Conservation (phyloP, 2,113 vertebrate genomes). For the Lethenteron reissneri region DNA sequence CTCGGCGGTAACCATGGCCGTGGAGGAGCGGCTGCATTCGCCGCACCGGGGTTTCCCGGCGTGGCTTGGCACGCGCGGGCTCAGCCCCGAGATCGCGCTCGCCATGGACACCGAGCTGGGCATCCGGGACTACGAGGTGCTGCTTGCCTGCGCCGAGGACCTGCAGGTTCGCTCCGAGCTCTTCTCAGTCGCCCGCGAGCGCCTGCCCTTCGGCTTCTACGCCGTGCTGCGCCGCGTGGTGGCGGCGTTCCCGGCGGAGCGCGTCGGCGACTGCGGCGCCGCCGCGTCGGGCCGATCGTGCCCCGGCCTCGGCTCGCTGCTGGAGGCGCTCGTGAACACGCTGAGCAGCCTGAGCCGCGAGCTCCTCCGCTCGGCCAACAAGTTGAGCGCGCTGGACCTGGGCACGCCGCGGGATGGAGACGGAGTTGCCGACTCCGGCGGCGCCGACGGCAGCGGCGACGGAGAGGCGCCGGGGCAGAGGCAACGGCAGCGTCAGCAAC, state of each 20-base stretch:
- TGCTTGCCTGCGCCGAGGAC: background rate
- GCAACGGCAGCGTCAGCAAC: too few relatives aligned
- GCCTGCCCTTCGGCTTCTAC: conserved; percentile 4
- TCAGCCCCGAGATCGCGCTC: conserved; percentile 2
- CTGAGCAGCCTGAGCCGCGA: background rate
- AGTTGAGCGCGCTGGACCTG: background rate
- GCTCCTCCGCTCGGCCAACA: conserved; percentile 1
- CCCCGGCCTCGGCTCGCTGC: background rate
- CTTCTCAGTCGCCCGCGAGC: background rate
- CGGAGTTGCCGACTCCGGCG: too few relatives aligned
- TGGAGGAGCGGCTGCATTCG: too few relatives aligned
- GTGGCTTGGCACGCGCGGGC: conserved; percentile 1
- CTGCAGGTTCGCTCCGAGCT: conserved; percentile 6
- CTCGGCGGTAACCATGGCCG: too few relatives aligned
- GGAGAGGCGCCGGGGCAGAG: too few relatives aligned
- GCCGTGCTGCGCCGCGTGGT: conserved; percentile 5
- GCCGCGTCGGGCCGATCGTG: background rate
- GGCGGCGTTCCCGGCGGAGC: background rate
- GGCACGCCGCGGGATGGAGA: too few relatives aligned
- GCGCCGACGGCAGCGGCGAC: too few relatives aligned
- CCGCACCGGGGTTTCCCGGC: background rate
- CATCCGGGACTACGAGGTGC: background rate
- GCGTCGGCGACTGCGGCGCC: background rate
- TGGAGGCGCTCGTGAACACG: background rate
- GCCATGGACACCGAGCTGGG: conserved; percentile 6